Conservation (phyloP, 2,888 invertebrate species). For the Bombyx huttoni region DNA sequence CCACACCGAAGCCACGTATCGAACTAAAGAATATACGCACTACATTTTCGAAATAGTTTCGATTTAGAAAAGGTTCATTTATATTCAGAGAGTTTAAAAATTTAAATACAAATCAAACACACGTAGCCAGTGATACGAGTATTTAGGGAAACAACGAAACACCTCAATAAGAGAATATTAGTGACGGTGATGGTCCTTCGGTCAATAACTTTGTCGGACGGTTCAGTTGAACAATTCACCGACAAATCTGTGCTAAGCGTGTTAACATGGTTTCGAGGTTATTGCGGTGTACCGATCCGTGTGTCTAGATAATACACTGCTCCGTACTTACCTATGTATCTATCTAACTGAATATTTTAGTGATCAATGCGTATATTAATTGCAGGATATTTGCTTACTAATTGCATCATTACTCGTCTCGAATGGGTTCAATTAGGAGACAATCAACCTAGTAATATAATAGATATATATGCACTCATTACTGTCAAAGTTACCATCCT, state of each 20-base stretch:
- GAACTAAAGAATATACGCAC: slow-evolving; percentile 20
- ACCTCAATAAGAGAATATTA: slow-evolving; percentile 27
- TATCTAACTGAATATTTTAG: not conserved
- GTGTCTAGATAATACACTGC: slow-evolving; percentile 19
- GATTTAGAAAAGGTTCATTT: not conserved
- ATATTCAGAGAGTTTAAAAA: not conserved
- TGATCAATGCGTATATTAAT: too few species aligned
- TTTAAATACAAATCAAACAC: too few species aligned
- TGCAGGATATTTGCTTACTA: too few species aligned
- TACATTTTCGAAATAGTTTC: not conserved
- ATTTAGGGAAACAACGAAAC: slow-evolving; percentile 6
- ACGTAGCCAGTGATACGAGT: too few species aligned
- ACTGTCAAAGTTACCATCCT: not conserved
- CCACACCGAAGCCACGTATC: slow-evolving; percentile 39
- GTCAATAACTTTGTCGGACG: slow-evolving; percentile 46
- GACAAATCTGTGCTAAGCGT: slow-evolving; percentile 59
- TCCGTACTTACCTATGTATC: slow-evolving; percentile 10
- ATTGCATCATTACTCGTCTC: too few species aligned
- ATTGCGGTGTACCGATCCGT: slow-evolving; percentile 50
- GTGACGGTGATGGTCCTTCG: slow-evolving; percentile 30
- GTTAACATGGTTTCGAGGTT: slow-evolving; percentile 58
- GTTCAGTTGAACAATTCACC: slow-evolving; percentile 57
- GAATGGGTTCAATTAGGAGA: not conserved
- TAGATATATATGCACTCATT: not conserved
- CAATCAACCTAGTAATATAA: not conserved